Conservation (phyloP, 1,140 invertebrate genomes). For the Chironomus striatipennis region DNA sequence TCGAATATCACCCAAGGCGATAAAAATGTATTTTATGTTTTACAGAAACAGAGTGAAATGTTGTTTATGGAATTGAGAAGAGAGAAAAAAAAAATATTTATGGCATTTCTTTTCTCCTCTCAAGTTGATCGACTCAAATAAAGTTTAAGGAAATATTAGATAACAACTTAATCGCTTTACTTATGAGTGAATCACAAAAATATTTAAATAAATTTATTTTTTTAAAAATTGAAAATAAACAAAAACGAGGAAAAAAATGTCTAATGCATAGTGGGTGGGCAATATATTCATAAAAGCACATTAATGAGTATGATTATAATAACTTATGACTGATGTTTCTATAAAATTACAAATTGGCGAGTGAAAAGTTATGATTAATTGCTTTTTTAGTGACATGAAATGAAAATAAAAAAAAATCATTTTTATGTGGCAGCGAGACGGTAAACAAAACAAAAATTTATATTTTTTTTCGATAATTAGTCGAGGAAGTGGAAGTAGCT, state of each 20-base stretch:
- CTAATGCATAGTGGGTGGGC: not conserved
- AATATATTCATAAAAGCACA: not conserved
- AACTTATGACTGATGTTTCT: not conserved
- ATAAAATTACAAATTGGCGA: not conserved
- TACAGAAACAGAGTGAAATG: not conserved
- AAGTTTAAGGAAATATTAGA: slow-evolving; percentile 23
- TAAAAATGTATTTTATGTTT: not conserved
- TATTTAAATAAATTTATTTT: slow-evolving; percentile 1
- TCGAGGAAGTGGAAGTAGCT: not conserved
- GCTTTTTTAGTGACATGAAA: not conserved
- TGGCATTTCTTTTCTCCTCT: not conserved
- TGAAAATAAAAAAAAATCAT: not conserved
- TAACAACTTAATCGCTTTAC: slow-evolving; percentile 20
- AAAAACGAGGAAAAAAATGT: not conserved
- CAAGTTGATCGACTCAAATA: not conserved
- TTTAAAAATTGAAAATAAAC: not conserved
- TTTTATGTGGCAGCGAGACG: not conserved
- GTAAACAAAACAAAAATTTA: not conserved
- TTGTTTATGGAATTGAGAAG: not conserved
- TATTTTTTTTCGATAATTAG: not conserved
- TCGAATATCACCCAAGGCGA: slow-evolving; percentile 15
- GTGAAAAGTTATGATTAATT: not conserved
- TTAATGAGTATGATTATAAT: not conserved
- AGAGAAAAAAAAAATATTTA: not conserved
- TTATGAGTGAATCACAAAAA: slow-evolving; percentile 17